Evolutionary conservation across 2,888 invertebrate species (phyloP).

Genomic region (Cheilosia grossa): DNA sequence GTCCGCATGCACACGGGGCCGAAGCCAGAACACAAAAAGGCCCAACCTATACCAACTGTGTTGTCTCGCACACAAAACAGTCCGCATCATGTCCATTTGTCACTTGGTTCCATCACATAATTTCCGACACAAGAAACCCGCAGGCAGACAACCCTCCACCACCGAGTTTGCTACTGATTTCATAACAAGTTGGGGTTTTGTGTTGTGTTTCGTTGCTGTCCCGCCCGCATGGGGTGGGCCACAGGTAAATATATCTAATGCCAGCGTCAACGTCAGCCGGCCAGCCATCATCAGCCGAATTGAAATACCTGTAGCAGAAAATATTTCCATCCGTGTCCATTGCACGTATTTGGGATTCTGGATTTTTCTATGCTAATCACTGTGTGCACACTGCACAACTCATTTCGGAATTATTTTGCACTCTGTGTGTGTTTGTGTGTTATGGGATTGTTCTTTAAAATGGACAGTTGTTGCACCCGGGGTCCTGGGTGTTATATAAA

Average conservation of each 20-base stretch:
- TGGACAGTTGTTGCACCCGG: constrained; percentile 2
- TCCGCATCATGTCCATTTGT: constrained; percentile 45
- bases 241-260: constrained; percentile 71
- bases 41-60: constrained; percentile 41
- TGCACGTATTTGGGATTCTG: constrained; percentile 77
- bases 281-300: constrained; percentile 6
- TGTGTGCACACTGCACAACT: constrained; percentile 76
- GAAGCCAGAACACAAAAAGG: constrained; percentile 24
- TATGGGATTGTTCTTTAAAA: constrained; percentile 63
- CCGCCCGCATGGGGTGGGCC: constrained; percentile 21
- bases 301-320: constrained; percentile 72
- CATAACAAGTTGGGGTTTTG: constrained; percentile 51
- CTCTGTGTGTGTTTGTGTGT: constrained; percentile 15
- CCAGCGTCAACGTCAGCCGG: constrained; percentile 55
- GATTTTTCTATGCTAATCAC: constrained; percentile 78
- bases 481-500: constrained; percentile 8
- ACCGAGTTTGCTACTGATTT: constrained; percentile 49
- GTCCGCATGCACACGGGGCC: constrained; percentile 41
- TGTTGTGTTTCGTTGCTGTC: constrained; percentile 13
- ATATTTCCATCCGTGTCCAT: constrained; percentile 71
- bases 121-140: constrained; percentile 19
- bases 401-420: constrained; percentile 75
- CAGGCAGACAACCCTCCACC: background rate
- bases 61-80: constrained; percentile 21
- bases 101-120: constrained; percentile 49